Base-by-base conservation (phyloP, 2,888 invertebrate species). In the Cheilosia soror region DNA sequence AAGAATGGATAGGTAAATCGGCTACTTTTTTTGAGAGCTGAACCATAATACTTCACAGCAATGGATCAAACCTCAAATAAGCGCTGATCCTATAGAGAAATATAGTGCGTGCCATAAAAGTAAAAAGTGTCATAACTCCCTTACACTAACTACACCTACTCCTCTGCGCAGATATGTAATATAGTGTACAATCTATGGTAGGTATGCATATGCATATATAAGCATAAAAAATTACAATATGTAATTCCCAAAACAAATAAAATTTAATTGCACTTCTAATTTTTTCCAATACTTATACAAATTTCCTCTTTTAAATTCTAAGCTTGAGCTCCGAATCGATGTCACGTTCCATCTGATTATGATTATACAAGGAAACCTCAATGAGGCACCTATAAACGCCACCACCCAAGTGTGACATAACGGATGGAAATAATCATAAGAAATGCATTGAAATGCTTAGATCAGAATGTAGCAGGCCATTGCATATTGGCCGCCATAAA, bases 381-480 rank as follows among this genome's bases (percentile, higher is more conserved):
- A 71, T 51, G 44, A 37, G 49, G 5, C 75, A 72, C 71, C 71
- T 66, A 60, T 31, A 51, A 60, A 25, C 58, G 47, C 75, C 55
- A 62, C 82, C 82, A 83, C 82, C 82, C 78, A 83, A 72, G 77
- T 82, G 77, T 72, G 77, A 82, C 65, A 47, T 65, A 82, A 73
- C 81, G 81, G 81, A 82, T 82, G 77, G 72, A 55, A 77, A 82
- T 81, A 78, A 83, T 78, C 78, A 83, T 83, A 78, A 69, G 76
- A 58, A 81, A 82, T 71, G 63, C 58, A 81, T 76, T 20, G 76
- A 69, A 76, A 71, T 69, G 76, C 65, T 65, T 65, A 51, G 63
- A 81, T 69, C 65, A 69, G 51, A 69, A 76, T 69, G 60, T 72
- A 58, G 57, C 63, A 47, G 49, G 73, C 44, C 40, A 47, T 40